phyloP scores from a whole-genome alignment of 2,888 invertebrate species.

The Ectemnius cavifrons region DNA sequence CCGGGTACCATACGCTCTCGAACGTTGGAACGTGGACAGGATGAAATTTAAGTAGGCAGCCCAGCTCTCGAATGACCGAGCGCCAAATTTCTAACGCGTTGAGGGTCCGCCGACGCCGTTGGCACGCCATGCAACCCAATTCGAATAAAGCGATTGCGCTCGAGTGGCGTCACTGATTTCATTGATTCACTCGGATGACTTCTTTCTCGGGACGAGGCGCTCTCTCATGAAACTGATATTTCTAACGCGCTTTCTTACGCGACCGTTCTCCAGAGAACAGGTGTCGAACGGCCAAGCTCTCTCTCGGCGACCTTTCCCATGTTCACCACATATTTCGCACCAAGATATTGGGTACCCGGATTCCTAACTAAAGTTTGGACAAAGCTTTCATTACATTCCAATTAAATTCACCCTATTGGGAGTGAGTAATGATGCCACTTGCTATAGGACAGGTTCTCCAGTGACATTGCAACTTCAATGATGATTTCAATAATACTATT shows the following conservation, averaged over 20 bases:
- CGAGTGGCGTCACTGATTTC: background rate
- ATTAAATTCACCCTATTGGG: slow-evolving; percentile 28
- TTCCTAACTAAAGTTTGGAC: slow-evolving; percentile 26
- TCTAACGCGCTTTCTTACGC: slow-evolving; percentile 9
- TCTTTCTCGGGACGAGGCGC: background rate
- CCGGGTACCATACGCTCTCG: no score
- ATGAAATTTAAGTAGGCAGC: no score
- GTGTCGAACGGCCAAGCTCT: slow-evolving; percentile 39
- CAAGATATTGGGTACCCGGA: slow-evolving; percentile 19
- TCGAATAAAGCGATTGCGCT: no score
- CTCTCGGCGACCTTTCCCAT: slow-evolving; percentile 31
- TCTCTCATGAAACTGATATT: slow-evolving; percentile 13
- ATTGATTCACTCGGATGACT: background rate
- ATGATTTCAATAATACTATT: slow-evolving; percentile 23
- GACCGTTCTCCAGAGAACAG: slow-evolving; percentile 40
- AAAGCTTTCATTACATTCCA: slow-evolving; percentile 38
- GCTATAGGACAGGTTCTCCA: background rate
- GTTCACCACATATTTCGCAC: slow-evolving; percentile 19
- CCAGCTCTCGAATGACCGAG: no score
- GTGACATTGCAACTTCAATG: slow-evolving; percentile 6
- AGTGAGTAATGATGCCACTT: no score
- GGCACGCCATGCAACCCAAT: no score
- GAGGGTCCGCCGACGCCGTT: no score
- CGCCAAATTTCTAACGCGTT: no score
- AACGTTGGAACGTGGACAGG: no score